phyloP scores from a whole-genome alignment of 2,888 invertebrate genomes.

The Callyntrura guangdongensis region DNA sequence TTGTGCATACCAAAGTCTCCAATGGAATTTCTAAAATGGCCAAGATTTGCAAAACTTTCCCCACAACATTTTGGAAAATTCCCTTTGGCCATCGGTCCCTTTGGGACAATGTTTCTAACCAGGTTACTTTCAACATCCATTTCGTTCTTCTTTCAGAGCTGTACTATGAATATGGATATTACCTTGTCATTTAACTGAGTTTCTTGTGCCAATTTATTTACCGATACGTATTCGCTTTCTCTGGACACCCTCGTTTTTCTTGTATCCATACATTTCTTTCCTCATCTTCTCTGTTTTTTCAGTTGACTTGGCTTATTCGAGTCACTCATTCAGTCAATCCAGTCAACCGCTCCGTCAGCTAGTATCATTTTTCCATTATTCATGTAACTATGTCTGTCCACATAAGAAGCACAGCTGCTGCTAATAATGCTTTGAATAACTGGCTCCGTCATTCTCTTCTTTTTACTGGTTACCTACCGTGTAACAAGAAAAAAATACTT shows the following conservation, averaged over 20 bases:
- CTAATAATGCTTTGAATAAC: constrained; percentile 43
- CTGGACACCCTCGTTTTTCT: constrained; percentile 5
- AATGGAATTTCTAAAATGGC: background rate
- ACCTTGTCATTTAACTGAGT: background rate
- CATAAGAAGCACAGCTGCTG: background rate
- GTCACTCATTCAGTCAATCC: constrained; percentile 37
- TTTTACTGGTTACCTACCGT: background rate
- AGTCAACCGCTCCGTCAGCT: background rate
- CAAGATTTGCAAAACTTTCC: background rate
- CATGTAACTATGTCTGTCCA: background rate
- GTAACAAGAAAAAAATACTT: background rate
- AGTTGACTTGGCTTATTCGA: constrained; percentile 44
- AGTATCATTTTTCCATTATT: constrained; percentile 45
- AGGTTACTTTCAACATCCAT: too few species aligned
- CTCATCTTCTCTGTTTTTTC: constrained; percentile 32
- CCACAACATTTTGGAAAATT: background rate
- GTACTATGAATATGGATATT: background rate
- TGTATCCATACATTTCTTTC: background rate
- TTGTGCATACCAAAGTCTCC: background rate
- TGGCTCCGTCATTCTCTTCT: constrained; percentile 1
- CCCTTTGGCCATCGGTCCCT: background rate
- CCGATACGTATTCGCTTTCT: background rate
- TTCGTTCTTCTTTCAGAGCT: background rate
- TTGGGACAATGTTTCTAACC: too few species aligned
- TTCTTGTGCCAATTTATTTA: constrained; percentile 32